Evolutionary conservation across 2,888 invertebrate genomes (phyloP).

Genomic region (Cenopis cana): DNA sequence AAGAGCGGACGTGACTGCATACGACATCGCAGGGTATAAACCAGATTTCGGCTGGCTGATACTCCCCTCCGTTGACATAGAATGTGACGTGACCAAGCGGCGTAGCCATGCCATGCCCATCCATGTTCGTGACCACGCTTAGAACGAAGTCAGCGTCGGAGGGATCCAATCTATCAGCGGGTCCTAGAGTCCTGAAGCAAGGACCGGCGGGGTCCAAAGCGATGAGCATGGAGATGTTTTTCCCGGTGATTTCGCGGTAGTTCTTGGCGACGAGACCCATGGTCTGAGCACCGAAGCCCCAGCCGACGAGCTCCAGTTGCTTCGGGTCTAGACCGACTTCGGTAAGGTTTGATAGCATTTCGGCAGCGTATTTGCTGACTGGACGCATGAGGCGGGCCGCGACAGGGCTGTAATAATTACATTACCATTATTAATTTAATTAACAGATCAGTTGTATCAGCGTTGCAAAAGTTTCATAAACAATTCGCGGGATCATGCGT

Average conservation of each 20-base stretch:
- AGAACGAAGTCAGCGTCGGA: conserved; percentile 19
- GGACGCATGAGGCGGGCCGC: conserved; percentile 4
- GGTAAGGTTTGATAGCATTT: conserved; percentile 18
- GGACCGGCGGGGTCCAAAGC: conserved; percentile 15
- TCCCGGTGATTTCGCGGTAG: conserved; percentile 15
- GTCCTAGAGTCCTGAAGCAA: conserved; percentile 9
- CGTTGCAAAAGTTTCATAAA: not conserved
- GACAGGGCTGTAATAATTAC: conserved; percentile 7
- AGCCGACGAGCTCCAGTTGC: conserved; percentile 5
- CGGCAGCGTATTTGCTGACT: conserved; percentile 2
- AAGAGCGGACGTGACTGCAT: conserved; percentile 62
- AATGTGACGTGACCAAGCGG: conserved; percentile 16
- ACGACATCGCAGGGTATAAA: conserved; percentile 55
- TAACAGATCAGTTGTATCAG: too few relatives aligned
- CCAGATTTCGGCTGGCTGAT: conserved; percentile 18
- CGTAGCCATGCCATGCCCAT: conserved; percentile 7
- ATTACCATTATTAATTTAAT: not conserved
- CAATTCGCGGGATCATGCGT: too few relatives aligned
- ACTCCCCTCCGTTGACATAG: conserved; percentile 22
- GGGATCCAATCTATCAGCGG: conserved; percentile 10
- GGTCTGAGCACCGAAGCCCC: conserved; percentile 16
- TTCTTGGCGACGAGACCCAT: conserved; percentile 22
- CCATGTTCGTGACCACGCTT: conserved; percentile 22
- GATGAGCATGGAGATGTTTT: conserved; percentile 17
- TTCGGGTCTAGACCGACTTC: conserved; percentile 11